A percentile compares a stretch with the other conserved stretches of the same genome.
phyloP scores from a whole-genome alignment of 2,888 invertebrate species.

The Ormyrus labotus region DNA sequence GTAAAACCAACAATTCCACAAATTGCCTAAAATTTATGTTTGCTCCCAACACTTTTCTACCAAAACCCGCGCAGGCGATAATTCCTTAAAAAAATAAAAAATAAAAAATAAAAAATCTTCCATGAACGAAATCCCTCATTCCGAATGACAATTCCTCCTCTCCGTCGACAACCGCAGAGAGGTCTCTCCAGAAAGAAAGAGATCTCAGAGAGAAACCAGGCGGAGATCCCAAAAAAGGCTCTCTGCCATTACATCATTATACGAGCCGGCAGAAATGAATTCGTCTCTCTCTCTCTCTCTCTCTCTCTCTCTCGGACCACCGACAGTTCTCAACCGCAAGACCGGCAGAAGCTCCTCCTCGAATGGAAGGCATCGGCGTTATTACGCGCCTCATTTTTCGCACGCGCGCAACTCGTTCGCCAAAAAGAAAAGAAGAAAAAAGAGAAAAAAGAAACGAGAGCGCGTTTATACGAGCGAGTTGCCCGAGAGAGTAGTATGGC shows the following conservation, averaged over 20 bases:
- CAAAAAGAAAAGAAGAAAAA: background rate
- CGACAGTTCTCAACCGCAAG: background rate
- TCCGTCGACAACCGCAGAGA: too few relatives aligned
- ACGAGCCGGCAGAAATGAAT: slow-evolving; percentile 8
- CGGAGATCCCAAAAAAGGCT: slow-evolving; percentile 1
- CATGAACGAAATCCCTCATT: too few relatives aligned
- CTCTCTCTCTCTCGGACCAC: background rate
- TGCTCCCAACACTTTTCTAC: too few relatives aligned
- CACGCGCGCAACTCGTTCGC: background rate
- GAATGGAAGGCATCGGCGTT: background rate
- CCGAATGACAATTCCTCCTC: too few relatives aligned
- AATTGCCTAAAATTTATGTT: too few relatives aligned
- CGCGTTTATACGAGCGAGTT: background rate
- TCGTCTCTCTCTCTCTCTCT: background rate
- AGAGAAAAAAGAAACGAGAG: too few relatives aligned
- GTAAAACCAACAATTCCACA: too few relatives aligned
- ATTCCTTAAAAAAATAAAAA: too few relatives aligned
- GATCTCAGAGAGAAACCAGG: too few relatives aligned
- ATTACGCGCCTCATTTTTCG: slow-evolving; percentile 29
- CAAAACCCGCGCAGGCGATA: too few relatives aligned
- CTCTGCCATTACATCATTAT: slow-evolving; percentile 9
- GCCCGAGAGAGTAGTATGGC: slow-evolving; percentile 3
- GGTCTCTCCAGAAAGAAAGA: too few relatives aligned
- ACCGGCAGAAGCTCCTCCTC: background rate
- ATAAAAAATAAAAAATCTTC: too few relatives aligned